A percentile compares a stretch with the other conserved stretches of the same genome.
Evolutionary conservation across 1,140 invertebrate species (phyloP).

Genomic region (Euborellia annulipes): DNA sequence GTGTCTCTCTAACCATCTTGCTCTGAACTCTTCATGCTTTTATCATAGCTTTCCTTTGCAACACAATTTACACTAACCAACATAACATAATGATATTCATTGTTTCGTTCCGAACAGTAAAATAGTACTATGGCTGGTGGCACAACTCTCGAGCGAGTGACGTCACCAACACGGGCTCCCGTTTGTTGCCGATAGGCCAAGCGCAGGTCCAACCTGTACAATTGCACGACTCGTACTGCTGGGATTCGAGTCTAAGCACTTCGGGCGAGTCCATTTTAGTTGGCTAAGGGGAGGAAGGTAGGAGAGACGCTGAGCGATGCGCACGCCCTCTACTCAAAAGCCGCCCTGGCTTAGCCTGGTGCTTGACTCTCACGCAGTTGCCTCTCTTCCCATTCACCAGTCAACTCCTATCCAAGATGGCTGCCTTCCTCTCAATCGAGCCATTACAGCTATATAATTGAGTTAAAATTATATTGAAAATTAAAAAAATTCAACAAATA

Average conservation of each 20-base stretch:
- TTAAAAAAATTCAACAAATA: too few relatives aligned
- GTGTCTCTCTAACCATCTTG: conserved; percentile 99
- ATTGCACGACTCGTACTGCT: background rate
- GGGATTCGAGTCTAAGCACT: conserved; percentile 3
- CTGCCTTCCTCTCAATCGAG: too few relatives aligned
- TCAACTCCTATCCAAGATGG: too few relatives aligned
- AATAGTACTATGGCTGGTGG: conserved; percentile 20
- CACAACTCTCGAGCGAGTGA: conserved; percentile 36
- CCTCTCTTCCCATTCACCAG: too few relatives aligned
- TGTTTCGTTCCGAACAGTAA: conserved; percentile 15
- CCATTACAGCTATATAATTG: too few relatives aligned
- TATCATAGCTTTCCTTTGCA: conserved; percentile 18
- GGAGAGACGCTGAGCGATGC: background rate
- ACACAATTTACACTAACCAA: conserved; percentile 6
- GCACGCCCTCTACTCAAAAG: too few relatives aligned
- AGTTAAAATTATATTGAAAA: too few relatives aligned
- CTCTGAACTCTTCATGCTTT: conserved; percentile 50
- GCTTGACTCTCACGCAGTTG: too few relatives aligned
- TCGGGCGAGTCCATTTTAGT: conserved; percentile 9
- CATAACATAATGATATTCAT: conserved; percentile 16
- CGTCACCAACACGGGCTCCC: conserved; percentile 33
- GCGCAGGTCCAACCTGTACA: conserved; percentile 4
- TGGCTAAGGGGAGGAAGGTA: conserved; percentile 6
- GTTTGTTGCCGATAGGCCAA: conserved; percentile 13
- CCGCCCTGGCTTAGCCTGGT: too few relatives aligned